Evolutionary conservation across 2,113 vertebrate species (phyloP), one percentile per base, ranked within the genome.

Genomic region (Cynoglossus semilaevis): DNA sequence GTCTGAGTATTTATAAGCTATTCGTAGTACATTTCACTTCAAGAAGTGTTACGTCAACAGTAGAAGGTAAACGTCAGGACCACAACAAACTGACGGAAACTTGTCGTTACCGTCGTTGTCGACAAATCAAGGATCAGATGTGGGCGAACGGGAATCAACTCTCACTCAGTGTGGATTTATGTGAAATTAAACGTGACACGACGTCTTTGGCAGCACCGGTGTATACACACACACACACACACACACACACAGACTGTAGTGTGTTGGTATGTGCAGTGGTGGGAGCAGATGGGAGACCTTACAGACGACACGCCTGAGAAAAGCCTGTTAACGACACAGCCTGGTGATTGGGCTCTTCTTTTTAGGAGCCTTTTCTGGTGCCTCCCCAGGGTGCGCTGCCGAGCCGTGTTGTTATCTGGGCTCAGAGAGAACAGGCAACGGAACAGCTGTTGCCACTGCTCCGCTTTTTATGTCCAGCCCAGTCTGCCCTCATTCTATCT

Each of bases 371-470:
- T 66, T 67, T 60, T 70, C 70, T 74, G 68, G 61, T 63, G 59
- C 50, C 52, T 85, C 81, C 76, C 84, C 42, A 12, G 74, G 70
- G 82, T 66, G 63, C 49, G 42, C 62, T 73, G 63, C 72, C 60
- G 63, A 56, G 68, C 68, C 60, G 65, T 51, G 64, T 58, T 65
- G 62, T 61, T 83, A 70, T 78, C 60, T 79, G 40, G 67, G 65
- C 66, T 70, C 67, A 50, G 62, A 62, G 67, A 63, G 74, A 85
- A 70, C 63, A 38, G 67, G 76, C 76, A 75, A 76, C 62, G 66
- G 66, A 86, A 81, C 86, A 89, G 85, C 77, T 88, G 88, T 52
- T 71, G 62, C 59, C n/a, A 16, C 55, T 51, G 72, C 68, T 67
- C 58, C 74, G 17, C 44, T 72, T 61, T 72, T 56, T 56, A 29